Base-by-base conservation (phyloP, 2,888 invertebrate genomes). In the Lysandra coridon region DNA sequence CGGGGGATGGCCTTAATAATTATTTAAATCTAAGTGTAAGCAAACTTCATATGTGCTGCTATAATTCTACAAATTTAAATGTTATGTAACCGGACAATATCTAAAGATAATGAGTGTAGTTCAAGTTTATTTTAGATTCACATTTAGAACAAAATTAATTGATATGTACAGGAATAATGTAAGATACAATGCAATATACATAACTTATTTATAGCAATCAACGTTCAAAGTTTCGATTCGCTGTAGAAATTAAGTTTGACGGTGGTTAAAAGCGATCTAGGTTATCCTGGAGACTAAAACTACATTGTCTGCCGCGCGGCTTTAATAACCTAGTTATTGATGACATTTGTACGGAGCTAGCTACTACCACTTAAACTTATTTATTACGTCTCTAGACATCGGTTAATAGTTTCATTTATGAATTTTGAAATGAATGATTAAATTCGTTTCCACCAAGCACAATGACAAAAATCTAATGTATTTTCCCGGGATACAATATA, bases 191-290 rank as follows among this genome's bases (percentile, higher is more conserved):
- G 7, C 30, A 30, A 64, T 2, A 10, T 10, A 64, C 30, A 0
- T 23, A 64, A 23, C 10, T 23, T 64, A 30, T 64, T 30, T 64
- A 30, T 64, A 2, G 33, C 69, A 69, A 69, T 33, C 33, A 69
- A 30, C 23, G 30, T 64, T 30, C 4, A 64, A 69, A 69, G 69
- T 69, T 69, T 33, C 12, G 33, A 69, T 69, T 33, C 69, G 33
- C 33, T 33, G 69, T 33, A 69, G 33, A 69, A 69, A 69, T 69
- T 69, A 14, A 69, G 69, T 69, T 69, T 64, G 64, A 69, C 33
- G 12, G 5, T 33, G 5, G 69, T 69, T 69, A 69, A 75, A 75
- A 49, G 74, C 74, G 23, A 49, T 49, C n/a, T 74, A 44, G 44
- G 73, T 44, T 40, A 37, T n/a, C 23, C 44, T 49, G 23, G 12